Percentiles rank a stretch among this genome's conserved stretches.
phyloP scores from a whole-genome alignment of 1,140 invertebrate genomes.

The Eufriesea mexicana region DNA sequence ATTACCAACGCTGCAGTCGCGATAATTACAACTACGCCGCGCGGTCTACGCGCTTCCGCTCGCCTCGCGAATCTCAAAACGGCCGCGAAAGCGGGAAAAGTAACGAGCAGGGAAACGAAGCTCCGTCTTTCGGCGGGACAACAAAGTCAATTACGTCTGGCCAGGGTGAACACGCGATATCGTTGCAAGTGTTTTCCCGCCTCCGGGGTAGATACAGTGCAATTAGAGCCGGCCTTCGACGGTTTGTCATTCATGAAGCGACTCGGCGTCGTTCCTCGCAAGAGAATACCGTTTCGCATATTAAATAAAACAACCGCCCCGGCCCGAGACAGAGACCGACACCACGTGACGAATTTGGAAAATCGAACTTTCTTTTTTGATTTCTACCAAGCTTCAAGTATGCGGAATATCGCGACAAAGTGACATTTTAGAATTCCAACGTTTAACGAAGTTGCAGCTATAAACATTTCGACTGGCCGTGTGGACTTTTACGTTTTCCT shows the following conservation, averaged over 20 bases:
- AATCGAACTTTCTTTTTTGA: too few relatives aligned
- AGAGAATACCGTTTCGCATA: conserved; percentile 18
- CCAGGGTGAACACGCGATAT: background rate
- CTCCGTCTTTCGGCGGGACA: background rate
- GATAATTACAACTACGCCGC: background rate
- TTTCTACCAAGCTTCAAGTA: too few relatives aligned
- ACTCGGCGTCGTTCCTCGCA: background rate
- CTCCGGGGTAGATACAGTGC: background rate
- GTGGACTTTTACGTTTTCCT: too few relatives aligned
- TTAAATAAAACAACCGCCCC: conserved; percentile 8
- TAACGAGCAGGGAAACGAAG: conserved; percentile 17
- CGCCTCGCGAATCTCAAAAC: background rate
- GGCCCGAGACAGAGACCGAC: background rate
- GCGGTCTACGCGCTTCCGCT: background rate
- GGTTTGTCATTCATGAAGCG: conserved; percentile 38
- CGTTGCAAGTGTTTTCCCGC: background rate
- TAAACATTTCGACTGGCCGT: too few relatives aligned
- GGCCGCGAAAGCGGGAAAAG: background rate
- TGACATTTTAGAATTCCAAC: too few relatives aligned
- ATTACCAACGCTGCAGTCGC: background rate
- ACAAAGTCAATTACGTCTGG: background rate
- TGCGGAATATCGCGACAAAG: too few relatives aligned
- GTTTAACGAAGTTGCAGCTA: too few relatives aligned
- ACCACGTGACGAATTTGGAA: too few relatives aligned
- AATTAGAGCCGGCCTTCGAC: conserved; percentile 16